Evolutionary conservation across 2,797 vertebrate genomes (phyloP).

Genomic region (Gobio occitaniae): DNA sequence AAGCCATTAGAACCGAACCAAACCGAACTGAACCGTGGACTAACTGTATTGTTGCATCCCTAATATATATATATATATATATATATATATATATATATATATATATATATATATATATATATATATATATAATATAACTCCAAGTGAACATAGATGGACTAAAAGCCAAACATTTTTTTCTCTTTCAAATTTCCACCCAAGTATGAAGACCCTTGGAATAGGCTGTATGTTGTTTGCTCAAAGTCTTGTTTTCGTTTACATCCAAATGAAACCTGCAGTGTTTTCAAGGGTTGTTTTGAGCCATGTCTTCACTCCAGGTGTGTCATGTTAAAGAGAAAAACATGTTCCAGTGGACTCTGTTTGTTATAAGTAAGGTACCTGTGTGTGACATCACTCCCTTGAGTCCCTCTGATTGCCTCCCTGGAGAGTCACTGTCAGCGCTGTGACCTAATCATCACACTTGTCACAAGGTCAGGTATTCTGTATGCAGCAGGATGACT

Average conservation of each 20-base stretch:
- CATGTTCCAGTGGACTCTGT: conserved; percentile 19
- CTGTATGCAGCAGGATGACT: conserved; percentile 19
- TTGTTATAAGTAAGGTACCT: conserved; percentile 25
- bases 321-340: conserved; percentile 29
- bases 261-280: conserved; percentile 4
- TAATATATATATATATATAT: no score
- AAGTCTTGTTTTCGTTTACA: background rate
- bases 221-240: background rate
- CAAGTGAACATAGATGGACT: no score
- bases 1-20: no score
- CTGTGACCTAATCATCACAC: conserved; percentile 40
- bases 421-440: conserved; percentile 34
- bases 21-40: no score
- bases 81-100: no score
- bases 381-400: conserved; percentile 40
- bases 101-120: no score
- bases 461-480: conserved; percentile 42
- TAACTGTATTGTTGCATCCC: no score
- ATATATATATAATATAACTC: no score
- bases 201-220: background rate
- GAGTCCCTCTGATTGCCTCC: conserved; percentile 42
- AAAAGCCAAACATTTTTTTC: no score
- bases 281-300: conserved; percentile 10
- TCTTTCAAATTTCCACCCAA: background rate
- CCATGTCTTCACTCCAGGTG: conserved; percentile 12